These are phyloP conservation scores for Nephrotoma flavescens DNA, from an alignment of 2,888 invertebrate genomes.

Conservation along the genomic window DNA sequence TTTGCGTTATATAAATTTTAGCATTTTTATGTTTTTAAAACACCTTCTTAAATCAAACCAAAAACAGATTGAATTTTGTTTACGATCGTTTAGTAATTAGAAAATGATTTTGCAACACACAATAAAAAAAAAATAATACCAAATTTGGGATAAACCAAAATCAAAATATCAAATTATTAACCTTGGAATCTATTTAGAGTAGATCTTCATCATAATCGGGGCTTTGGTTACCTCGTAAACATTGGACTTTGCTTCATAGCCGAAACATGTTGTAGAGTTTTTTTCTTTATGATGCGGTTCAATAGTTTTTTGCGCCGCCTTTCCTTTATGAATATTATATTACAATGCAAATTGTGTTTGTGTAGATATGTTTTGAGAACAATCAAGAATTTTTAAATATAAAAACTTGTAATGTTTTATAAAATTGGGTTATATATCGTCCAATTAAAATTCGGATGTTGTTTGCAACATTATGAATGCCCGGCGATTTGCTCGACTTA, in stretches of 20 bases:
- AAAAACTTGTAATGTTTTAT: background rate
- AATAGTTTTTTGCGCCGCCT: background rate
- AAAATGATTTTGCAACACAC: background rate
- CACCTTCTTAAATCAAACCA: background rate
- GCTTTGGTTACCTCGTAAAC: background rate
- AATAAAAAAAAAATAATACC: background rate
- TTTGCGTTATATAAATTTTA: background rate
- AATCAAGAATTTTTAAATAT: background rate
- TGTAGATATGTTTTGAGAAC: background rate
- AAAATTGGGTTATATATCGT: too few relatives aligned
- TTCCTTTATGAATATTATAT: background rate
- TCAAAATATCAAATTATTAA: background rate
- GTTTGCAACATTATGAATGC: background rate
- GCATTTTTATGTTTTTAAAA: background rate
- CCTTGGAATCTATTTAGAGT: background rate
- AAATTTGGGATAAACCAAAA: background rate
- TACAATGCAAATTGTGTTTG: too few relatives aligned
- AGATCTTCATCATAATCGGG: background rate
- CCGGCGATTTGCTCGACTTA: background rate
- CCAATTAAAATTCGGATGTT: background rate
- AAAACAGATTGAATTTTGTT: background rate
- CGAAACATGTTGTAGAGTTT: background rate
- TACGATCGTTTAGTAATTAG: background rate
- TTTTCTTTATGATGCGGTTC: background rate
- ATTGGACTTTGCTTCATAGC: background rate